A percentile compares a stretch with the other conserved stretches of the same genome.
Conservation (phyloP, 2,797 vertebrate species). For the Tokudaia muenninki region DNA sequence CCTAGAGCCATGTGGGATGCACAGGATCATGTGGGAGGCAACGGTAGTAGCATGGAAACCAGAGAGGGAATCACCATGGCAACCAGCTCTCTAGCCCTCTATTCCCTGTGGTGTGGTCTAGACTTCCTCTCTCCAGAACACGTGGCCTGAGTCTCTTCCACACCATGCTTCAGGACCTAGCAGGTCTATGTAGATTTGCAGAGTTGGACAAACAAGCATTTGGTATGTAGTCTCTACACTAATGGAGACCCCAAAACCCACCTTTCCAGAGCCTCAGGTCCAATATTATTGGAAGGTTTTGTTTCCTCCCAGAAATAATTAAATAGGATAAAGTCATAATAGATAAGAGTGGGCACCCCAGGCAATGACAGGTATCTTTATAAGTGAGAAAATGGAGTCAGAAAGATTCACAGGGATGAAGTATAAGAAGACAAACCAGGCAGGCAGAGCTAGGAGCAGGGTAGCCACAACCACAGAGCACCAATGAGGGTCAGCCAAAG, state of each 20-base stretch:
- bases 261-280: neutral
- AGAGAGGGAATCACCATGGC: neutral
- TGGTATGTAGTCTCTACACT: rapidly evolving
- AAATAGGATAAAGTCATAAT: neutral
- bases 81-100: neutral
- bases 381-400: neutral
- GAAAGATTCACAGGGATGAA: neutral
- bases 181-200: neutral
- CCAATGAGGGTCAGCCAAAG: neutral
- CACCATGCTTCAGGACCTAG: neutral
- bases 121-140: neutral
- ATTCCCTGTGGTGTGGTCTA: neutral
- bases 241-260: neutral
- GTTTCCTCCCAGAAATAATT: neutral
- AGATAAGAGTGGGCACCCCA: rapidly evolving
- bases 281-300: neutral
- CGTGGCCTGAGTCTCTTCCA: neutral
- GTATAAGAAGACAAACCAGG: neutral
- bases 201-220: rapidly evolving
- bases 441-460: neutral
- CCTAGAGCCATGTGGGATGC: neutral
- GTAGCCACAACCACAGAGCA: neutral
- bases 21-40: neutral
- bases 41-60: neutral
- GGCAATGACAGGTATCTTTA: neutral